Evolutionary conservation across 1,140 invertebrate genomes (phyloP).

Genomic region (Prorops nasuta): DNA sequence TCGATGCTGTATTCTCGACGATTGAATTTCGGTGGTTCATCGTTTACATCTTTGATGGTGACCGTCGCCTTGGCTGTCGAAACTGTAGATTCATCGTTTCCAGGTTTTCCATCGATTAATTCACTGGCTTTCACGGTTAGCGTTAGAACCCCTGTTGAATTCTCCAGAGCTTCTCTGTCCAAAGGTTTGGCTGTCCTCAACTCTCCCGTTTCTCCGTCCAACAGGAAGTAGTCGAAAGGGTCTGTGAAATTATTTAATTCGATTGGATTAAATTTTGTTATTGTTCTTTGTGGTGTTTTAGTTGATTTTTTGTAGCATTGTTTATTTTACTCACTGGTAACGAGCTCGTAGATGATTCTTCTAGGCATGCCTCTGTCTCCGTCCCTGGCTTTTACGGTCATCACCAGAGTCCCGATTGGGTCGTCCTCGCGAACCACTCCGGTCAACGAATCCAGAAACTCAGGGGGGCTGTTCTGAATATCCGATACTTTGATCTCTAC

Average conservation of each 20-base stretch:
- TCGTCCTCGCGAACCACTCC: slow-evolving; percentile 81
- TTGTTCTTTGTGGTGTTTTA: neutral
- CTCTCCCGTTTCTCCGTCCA: slow-evolving; percentile 77
- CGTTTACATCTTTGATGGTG: slow-evolving; percentile 90
- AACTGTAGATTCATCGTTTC: slow-evolving; percentile 66
- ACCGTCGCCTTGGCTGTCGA: slow-evolving; percentile 73
- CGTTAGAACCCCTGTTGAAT: slow-evolving; percentile 75
- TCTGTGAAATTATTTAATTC: slow-evolving; percentile 56
- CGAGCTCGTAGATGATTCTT: slow-evolving; percentile 73
- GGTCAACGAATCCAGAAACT: slow-evolving; percentile 77
- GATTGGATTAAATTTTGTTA: neutral
- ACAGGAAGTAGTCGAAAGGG: slow-evolving; percentile 81
- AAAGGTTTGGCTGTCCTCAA: slow-evolving; percentile 78
- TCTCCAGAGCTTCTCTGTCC: slow-evolving; percentile 77
- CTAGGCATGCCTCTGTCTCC: slow-evolving; percentile 79
- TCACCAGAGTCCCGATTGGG: slow-evolving; percentile 78
- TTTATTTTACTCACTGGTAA: slow-evolving; percentile 68
- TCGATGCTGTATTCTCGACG: slow-evolving; percentile 76
- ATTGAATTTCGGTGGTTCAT: slow-evolving; percentile 85
- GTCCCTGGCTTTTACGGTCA: slow-evolving; percentile 77
- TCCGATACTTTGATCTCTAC: slow-evolving; percentile 78
- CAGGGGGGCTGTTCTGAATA: slow-evolving; percentile 79
- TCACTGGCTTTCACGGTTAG: slow-evolving; percentile 75
- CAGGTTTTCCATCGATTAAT: slow-evolving; percentile 68
- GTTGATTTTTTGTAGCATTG: slow-evolving; percentile 4